Conservation (phyloP, 2,113 vertebrate species). For the Malurus cyaneus region DNA sequence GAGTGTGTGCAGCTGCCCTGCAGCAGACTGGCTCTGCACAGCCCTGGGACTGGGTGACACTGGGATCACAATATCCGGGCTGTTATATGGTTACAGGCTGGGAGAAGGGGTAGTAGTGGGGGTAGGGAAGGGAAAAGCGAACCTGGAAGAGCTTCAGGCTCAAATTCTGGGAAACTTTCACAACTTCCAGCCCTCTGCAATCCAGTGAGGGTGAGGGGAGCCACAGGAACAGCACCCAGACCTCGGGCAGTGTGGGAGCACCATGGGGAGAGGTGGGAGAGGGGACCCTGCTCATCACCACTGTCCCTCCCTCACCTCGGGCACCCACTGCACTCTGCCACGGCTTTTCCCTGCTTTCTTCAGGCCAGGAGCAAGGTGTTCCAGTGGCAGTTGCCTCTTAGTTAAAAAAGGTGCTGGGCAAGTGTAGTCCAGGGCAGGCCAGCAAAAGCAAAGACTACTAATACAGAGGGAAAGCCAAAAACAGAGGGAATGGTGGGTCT, state of each 20-base stretch:
- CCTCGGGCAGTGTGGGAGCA: background rate
- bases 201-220: background rate
- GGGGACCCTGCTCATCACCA: background rate
- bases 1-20: background rate
- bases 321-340: background rate
- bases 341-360: background rate
- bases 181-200: background rate
- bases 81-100: background rate
- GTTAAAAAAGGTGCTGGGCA: background rate
- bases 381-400: background rate
- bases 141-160: background rate
- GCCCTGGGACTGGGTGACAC: background rate
- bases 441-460: background rate
- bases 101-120: background rate
- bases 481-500: background rate
- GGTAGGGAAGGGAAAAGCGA: background rate
- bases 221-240: background rate
- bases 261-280: rapidly evolving
- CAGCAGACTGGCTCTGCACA: conserved; percentile 3
- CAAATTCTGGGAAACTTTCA: background rate
- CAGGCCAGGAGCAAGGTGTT: rapidly evolving
- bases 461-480: background rate
- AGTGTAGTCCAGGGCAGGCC: background rate
- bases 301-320: rapidly evolving
- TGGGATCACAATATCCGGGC: background rate